phyloP scores from a whole-genome alignment of 2,888 invertebrate species.

The Gibbula magus region DNA sequence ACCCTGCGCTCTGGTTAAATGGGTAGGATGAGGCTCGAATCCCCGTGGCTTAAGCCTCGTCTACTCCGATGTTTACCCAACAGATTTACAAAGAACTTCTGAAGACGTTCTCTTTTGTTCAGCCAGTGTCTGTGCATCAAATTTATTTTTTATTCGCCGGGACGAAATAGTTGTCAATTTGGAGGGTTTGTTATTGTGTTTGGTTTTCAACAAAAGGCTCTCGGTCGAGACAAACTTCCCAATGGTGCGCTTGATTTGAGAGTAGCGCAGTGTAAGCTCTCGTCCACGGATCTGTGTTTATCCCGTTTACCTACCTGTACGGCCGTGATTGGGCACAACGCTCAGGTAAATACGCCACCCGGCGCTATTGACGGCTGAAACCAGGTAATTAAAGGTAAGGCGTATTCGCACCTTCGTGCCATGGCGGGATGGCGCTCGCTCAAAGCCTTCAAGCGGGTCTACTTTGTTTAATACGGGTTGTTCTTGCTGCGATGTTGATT shows the following conservation, averaged over 20 bases:
- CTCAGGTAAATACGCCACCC: neutral
- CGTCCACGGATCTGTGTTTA: neutral
- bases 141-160: neutral
- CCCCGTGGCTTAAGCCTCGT: neutral
- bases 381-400: conserved; percentile 1
- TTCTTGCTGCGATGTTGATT: neutral
- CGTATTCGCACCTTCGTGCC: conserved; percentile 5
- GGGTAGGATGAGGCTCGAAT: neutral
- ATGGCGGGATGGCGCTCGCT: neutral
- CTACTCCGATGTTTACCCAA: neutral
- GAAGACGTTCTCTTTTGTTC: neutral
- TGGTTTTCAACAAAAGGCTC: neutral
- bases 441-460: neutral
- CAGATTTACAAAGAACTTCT: conserved; percentile 4
- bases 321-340: neutral
- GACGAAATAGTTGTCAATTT: neutral
- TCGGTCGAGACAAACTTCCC: neutral
- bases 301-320: neutral
- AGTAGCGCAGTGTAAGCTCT: neutral
- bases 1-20: no score
- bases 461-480: neutral
- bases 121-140: neutral
- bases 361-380: neutral
- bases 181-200: conserved; percentile 3
- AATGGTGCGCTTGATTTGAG: neutral